phyloP scores from a whole-genome alignment of 2,888 invertebrate species.

The Athetis lepigone region DNA sequence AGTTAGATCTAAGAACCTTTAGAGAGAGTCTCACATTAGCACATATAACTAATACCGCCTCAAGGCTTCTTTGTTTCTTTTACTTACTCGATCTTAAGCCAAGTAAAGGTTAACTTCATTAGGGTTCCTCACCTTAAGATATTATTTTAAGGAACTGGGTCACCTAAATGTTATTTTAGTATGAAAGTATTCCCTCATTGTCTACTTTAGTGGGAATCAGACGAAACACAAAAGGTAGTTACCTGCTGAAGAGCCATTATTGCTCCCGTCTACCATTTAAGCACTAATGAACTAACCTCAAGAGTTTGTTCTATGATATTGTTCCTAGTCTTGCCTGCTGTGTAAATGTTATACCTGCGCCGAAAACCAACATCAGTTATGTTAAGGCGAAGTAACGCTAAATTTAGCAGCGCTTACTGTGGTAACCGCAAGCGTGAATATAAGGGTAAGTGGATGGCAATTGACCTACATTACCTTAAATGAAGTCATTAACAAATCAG shows the following conservation, averaged over 20 bases:
- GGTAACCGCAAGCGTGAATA: conserved; percentile 48
- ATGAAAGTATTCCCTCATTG: conserved; percentile 22
- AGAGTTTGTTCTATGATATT: conserved; percentile 26
- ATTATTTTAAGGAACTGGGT: conserved; percentile 15
- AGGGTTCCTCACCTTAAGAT: conserved; percentile 1
- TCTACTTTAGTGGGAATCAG: conserved; percentile 19
- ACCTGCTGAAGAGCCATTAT: conserved; percentile 21
- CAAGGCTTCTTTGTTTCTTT: background rate
- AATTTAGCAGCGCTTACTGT: conserved; percentile 57
- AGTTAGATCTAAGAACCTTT: background rate
- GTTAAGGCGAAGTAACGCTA: conserved; percentile 41
- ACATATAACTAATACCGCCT: conserved; percentile 9
- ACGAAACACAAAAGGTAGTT: conserved; percentile 26
- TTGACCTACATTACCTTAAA: conserved; percentile 63
- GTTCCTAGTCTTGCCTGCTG: conserved; percentile 19
- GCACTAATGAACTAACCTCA: conserved; percentile 39
- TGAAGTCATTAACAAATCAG: conserved; percentile 60
- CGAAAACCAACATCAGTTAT: conserved; percentile 45
- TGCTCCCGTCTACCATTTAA: conserved; percentile 14
- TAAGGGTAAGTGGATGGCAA: conserved; percentile 61
- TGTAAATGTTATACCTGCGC: conserved; percentile 37
- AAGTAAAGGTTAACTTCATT: conserved; percentile 13
- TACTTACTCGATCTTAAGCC: background rate
- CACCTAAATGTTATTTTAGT: background rate
- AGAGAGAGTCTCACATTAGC: background rate